Percentiles rank a stretch among this genome's conserved stretches.
These are phyloP conservation scores for Asteroscopus sphinx DNA, from an alignment of 2,888 invertebrate species.

Conservation along the genomic window DNA sequence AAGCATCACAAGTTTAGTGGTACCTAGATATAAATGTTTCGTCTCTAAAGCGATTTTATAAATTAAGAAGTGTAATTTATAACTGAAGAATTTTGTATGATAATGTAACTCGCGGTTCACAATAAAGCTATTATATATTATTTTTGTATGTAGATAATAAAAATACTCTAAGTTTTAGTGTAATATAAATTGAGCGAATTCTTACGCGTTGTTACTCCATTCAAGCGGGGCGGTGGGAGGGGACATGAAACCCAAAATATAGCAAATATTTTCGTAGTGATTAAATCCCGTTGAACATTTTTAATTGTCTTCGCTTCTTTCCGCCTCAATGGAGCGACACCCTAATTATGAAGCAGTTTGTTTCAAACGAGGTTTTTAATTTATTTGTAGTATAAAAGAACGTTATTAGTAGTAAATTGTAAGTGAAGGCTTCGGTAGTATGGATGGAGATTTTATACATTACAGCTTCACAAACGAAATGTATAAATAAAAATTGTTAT, in stretches of 20 bases:
- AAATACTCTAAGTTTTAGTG: conserved; percentile 55
- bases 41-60: conserved; percentile 7
- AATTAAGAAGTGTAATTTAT: conserved; percentile 11
- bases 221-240: not conserved
- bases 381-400: conserved; percentile 59
- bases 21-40: not conserved
- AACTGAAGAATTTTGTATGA: conserved; percentile 33
- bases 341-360: conserved; percentile 38
- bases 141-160: conserved; percentile 61
- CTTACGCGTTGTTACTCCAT: conserved; percentile 1
- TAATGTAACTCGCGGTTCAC: conserved; percentile 30
- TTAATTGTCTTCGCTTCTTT: not conserved
- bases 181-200: conserved; percentile 48
- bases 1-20: conserved; percentile 1
- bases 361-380: conserved; percentile 54
- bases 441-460: conserved; percentile 67
- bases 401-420: conserved; percentile 60
- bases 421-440: conserved; percentile 64
- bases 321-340: conserved; percentile 3
- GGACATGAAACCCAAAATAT: not conserved
- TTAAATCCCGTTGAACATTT: not conserved
- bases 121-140: conserved; percentile 56
- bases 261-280: not conserved
- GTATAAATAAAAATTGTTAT: conserved; percentile 69
- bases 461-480: conserved; percentile 70